Evolutionary conservation across 2,888 invertebrate species (phyloP), one percentile per base, ranked within the genome.

Genomic region (Actias luna): DNA sequence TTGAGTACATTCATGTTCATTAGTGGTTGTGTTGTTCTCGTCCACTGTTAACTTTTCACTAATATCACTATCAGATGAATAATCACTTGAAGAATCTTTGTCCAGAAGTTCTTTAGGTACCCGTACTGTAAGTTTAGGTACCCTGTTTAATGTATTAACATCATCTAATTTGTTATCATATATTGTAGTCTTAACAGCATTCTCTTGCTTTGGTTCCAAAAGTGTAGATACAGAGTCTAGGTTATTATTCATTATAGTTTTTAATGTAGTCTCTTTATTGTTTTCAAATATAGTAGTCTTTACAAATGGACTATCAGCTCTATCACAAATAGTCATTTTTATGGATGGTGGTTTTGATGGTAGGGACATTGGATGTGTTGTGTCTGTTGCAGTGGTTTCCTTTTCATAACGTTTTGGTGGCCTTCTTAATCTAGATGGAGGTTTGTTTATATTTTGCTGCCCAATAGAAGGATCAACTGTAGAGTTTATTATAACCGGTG

Each of bases 61-160:
- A 62, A 89, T 89, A 79, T 94, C 94, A 85, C 94, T 94, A 68
- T 94, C 94, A 65, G 91, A 92, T 67, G 93, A 92, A 72, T 91
- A 89, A 72, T 93, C 93, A 83, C 89, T 92, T 33, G 93, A 93
- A 62, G 93, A 92, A 76, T 91, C 89, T 78, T 91, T 93, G 70
- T 93, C 93, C 65, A 91, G 78, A 65, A 94, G 93, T 75, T 94
- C 94, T 80, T 94, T 94, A 58, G 94, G 94, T 70, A 94, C 93
- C 82, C 95, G 94, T 29, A 96, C 89, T 69, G 95, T 96, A 62
- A 96, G 87, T 84, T 96, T 96, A 72, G 95, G 95, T 69, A 95
- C 95, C 84, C 94, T 94, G 79, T 93, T 93, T 63, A 92, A 78
- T 72, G 89, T 87, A 71, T 89, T 91, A 55, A 81, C 77, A 71